These are phyloP conservation scores for Halichoerus grypus DNA, from an alignment of 2,113 vertebrate species.

Conservation along the genomic window DNA sequence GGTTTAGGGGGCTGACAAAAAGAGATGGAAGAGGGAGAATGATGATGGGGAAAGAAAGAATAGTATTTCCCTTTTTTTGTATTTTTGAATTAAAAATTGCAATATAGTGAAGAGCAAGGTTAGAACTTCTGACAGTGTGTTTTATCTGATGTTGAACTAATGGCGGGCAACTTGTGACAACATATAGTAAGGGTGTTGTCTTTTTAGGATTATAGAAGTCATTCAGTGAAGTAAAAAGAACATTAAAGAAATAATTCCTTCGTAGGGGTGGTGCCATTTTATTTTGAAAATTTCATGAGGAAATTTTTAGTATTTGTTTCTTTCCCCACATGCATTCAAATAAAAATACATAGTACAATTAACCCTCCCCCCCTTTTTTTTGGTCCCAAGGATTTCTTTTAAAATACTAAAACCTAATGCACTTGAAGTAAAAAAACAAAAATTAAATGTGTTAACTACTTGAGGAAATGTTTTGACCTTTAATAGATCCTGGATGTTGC, in stretches of 20 bases:
- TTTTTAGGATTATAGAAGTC: background rate
- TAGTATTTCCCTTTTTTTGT: background rate
- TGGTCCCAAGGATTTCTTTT: slow-evolving; percentile 7
- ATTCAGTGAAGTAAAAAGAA: slow-evolving; percentile 7
- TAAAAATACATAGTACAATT: slow-evolving; percentile 5
- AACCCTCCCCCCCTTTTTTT: background rate
- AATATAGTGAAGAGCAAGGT: background rate
- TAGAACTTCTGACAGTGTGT: background rate
- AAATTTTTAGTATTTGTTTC: background rate
- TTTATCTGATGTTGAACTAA: background rate
- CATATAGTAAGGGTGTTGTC: background rate
- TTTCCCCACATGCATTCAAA: background rate
- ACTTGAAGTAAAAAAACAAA: background rate
- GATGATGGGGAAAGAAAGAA: background rate
- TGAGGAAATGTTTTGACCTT: slow-evolving; percentile 46
- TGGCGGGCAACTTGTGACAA: background rate
- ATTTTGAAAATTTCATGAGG: slow-evolving; percentile 39
- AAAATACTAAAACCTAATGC: slow-evolving; percentile 1
- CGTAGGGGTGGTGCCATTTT: slow-evolving; percentile 5
- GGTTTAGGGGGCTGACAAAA: background rate
- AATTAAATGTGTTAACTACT: background rate
- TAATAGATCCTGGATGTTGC: background rate
- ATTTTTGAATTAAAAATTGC: slow-evolving; percentile 39
- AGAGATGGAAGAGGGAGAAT: background rate
- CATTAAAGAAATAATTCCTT: background rate